Evolutionary conservation across 2,797 vertebrate species (phyloP), one percentile per base, ranked within the genome.

Genomic region (Adrianichthys oophorus): DNA sequence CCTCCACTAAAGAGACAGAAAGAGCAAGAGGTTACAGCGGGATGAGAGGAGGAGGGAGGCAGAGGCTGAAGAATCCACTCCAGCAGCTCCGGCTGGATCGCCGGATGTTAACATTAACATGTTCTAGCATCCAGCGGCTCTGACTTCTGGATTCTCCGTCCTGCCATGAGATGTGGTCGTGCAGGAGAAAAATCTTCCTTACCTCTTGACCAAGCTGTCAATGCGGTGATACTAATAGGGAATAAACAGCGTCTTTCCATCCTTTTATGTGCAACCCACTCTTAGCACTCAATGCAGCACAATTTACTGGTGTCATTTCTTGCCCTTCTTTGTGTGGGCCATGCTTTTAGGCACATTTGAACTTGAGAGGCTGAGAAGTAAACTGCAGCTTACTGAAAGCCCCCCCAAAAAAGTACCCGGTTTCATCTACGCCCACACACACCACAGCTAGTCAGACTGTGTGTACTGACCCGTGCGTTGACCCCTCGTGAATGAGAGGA

Each of bases 401-500:
- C 76, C 78, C 19, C 23, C 32, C 10, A 81, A 79, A 87, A 91
- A 56, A 87, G 87, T 85, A 83, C 79, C 62, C 66, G 23, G 86
- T 90, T 90, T 90, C 82, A 91, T 91, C 87, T 88, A 86, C 89
- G 23, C 90, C 90, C 82, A 92, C 90, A 73, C 82, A 76, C 77
- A 80, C 70, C 76, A 72, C 73, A 46, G 79, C 71, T 74, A 90
- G 88, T 87, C 85, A 91, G 90, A 89, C 90, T 85, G 82, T 84
- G 86, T 84, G 85, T 87, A 90, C 76, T 93, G 91, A 93, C 91
- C 92, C 82, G 56, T 83, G 84, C 60, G 71, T 64, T 91, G 90
- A 92, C 92, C 89, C 70, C 87, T 89, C 87, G 86, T 90, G 87
- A 91, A 92, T 92, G 88, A 91, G 89, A 91, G 86, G 81, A 89